Conservation (phyloP, 2,888 invertebrate genomes). For the Tenthredo livida region DNA sequence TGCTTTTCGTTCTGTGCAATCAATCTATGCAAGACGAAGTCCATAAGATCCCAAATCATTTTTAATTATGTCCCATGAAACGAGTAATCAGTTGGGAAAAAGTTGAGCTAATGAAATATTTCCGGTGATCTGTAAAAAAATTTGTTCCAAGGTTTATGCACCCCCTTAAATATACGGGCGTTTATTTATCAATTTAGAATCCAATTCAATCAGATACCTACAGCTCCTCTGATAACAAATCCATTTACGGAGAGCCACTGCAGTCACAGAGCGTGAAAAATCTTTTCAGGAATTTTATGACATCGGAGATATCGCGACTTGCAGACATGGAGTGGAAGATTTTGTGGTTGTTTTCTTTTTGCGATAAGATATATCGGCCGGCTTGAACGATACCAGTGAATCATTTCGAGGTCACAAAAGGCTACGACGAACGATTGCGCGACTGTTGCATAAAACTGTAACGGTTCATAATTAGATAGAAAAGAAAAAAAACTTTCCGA, state of each 20-base stretch:
- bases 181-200: slow-evolving; percentile 1
- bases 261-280: background rate
- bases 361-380: background rate
- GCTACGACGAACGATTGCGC: background rate
- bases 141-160: background rate
- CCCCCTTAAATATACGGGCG: background rate
- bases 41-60: too few species aligned
- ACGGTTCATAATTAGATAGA: background rate
- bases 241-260: background rate
- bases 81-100: too few species aligned
- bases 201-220: background rate
- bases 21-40: too few species aligned
- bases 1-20: too few species aligned
- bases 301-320: background rate
- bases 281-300: background rate
- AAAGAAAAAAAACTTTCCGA: background rate
- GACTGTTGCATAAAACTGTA: background rate
- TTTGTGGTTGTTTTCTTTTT: background rate
- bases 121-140: background rate
- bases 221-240: background rate
- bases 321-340: slow-evolving; percentile 1
- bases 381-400: background rate
- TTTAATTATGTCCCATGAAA: too few species aligned
- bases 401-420: background rate
- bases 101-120: too few species aligned